Base-by-base conservation (phyloP, 2,888 invertebrate genomes). In the Eupithecia insigniata region DNA sequence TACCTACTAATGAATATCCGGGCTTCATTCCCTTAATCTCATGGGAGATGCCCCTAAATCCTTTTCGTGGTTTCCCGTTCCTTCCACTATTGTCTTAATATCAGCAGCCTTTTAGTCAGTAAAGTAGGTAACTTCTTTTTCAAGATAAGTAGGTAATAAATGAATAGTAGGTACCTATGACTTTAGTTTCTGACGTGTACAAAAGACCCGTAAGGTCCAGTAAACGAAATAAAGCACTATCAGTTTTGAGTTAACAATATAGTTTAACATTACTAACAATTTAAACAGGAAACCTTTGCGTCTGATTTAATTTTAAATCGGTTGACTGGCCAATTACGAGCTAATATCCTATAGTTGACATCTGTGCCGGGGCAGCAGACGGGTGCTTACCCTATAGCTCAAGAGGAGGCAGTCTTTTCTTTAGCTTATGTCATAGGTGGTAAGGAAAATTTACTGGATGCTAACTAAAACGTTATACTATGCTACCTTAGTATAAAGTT, bases 231-330 rank as follows among this genome's bases (percentile, higher is more conserved):
- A n/a, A n/a, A n/a, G n/a, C n/a, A n/a, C n/a, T n/a, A n/a, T n/a
- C n/a, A n/a, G n/a, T n/a, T n/a, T n/a, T n/a, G n/a, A n/a, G n/a
- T n/a, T n/a, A n/a, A n/a, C 14, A 12, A 12, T 14, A 36, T 5
- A 16, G 16, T 43, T 10, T 2, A 51, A 51, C 22, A 55, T 55
- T 26, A 3, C 14, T 14, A 55, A 5, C 26, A 55, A 55, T 55
- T 26, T 26, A 14, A 55, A 55, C 12, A 55, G 55, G 30, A 30
- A 60, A 60, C 74, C 72, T 71, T 75, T 65, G 62, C 76, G 80
- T 80, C 82, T 87, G 83, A 88, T 88, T 88, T 86, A 88, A 88
- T 86, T 88, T 88, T 82, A 85, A 88, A 86, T 81, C 79, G 80
- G 78, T 81, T 80, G 78, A 72, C 70, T 76, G 74, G 70, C 72